These are phyloP conservation scores for Sebastes schlegelii DNA, from an alignment of 2,113 vertebrate species.

Conservation along the genomic window DNA sequence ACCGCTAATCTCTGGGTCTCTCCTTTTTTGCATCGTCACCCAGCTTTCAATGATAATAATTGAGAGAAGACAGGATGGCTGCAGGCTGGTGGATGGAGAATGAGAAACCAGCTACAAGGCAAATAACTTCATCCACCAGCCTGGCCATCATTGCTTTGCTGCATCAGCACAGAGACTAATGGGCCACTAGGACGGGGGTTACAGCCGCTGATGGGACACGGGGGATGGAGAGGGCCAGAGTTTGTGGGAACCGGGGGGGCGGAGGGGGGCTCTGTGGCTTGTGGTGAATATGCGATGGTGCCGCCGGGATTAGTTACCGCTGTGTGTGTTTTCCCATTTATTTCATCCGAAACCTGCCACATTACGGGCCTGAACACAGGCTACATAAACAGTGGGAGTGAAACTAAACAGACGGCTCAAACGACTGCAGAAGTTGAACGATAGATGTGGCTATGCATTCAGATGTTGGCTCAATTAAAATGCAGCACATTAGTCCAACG, in stretches of 20 bases:
- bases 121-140: slow-evolving; percentile 52
- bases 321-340: slow-evolving; percentile 76
- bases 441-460: slow-evolving; percentile 39
- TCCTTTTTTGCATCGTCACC: slow-evolving; percentile 41
- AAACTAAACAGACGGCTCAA: slow-evolving; percentile 61
- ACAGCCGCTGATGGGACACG: slow-evolving; percentile 53
- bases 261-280: slow-evolving; percentile 68
- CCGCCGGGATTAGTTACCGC: slow-evolving; percentile 68
- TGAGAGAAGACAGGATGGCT: slow-evolving; percentile 34
- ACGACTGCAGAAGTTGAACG: slow-evolving; percentile 31
- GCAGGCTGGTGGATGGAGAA: slow-evolving; percentile 37
- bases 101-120: slow-evolving; percentile 30
- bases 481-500: slow-evolving; percentile 20
- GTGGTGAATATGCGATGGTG: slow-evolving; percentile 71
- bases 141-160: slow-evolving; percentile 52
- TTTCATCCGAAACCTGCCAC: slow-evolving; percentile 70
- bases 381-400: slow-evolving; percentile 64
- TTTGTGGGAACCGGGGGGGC: slow-evolving; percentile 58
- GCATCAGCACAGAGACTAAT: slow-evolving; percentile 65
- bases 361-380: slow-evolving; percentile 56
- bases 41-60: slow-evolving; percentile 57
- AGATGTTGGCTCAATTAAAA: slow-evolving; percentile 46
- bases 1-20: slow-evolving; percentile 38
- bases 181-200: slow-evolving; percentile 47
- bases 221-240: slow-evolving; percentile 60